Evolutionary conservation across 1,140 invertebrate genomes (phyloP), one percentile per base, ranked within the genome.

Genomic region (Drosophila orena): DNA sequence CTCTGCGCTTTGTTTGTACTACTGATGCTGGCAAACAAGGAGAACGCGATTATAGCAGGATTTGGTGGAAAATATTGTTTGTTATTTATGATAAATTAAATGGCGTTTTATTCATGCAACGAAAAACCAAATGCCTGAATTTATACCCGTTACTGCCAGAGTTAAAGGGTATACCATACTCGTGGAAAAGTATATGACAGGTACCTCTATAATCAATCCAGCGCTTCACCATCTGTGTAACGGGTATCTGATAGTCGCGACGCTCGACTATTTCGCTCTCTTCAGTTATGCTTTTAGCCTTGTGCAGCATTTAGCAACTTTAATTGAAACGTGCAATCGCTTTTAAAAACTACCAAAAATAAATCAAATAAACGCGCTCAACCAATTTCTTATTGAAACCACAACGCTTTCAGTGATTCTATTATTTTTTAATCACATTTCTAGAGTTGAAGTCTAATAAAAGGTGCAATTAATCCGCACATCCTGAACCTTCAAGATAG

Each of bases 61-160:
- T 66, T 46, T 37, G 40, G 15, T 49, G 15, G 22, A 56, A 20
- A 40, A 70, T 24, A 40, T 70, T 56, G 24, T 11, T 38, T 12
- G 59, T 69, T 70, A 27, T 70, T 69, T 57, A 70, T 49, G 27
- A 12, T 35, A 47, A 70, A 70, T 57, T 57, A 56, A 68, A 37
- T 35, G 27, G 17, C 22, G 3, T 24, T 60, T 59, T 1, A 46
- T 1, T 34, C 58, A 22, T 6, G 50, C 30, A 22, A 50, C 34
- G 12, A 30, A 40, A 49, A 24, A 43, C 11, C 17, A 14, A 14
- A 24, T 53, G 17, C 11, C 30, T 14, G 4, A 4, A 27, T 15
- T 38, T 38, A 14, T 3, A 4, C 37, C 14, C 37, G 37, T 35
- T 22, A 27, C 17, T 20, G 24, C 0, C 4, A n/a, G 7, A 30